Conservation (phyloP, 2,113 vertebrate species). For the Solenodon paradoxus region DNA sequence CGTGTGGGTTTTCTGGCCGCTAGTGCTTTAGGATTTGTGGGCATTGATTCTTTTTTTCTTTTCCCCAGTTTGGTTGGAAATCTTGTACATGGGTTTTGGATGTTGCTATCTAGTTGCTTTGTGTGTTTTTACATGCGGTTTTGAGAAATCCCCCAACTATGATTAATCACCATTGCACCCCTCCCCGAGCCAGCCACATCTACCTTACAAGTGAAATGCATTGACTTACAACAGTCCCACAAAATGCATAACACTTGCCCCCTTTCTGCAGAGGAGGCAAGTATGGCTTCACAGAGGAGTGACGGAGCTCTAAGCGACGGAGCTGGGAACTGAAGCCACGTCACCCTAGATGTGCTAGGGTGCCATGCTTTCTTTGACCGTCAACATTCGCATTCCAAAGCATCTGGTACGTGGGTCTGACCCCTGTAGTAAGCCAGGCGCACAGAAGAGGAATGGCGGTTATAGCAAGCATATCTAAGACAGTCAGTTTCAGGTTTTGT, state of each 20-base stretch:
- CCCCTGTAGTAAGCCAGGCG: background rate
- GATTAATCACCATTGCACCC: background rate
- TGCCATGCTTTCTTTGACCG: background rate
- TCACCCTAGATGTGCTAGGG: background rate
- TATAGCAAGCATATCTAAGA: background rate
- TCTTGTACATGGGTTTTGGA: background rate
- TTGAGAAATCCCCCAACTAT: background rate
- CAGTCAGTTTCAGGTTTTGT: background rate
- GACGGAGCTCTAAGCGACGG: background rate
- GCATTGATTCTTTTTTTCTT: background rate
- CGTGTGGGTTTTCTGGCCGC: background rate
- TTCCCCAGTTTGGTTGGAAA: background rate
- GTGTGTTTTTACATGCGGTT: background rate
- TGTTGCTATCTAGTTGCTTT: background rate
- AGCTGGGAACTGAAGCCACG: background rate
- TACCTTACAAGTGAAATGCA: background rate
- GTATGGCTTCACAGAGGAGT: background rate
- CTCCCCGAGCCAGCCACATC: background rate
- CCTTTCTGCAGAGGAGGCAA: background rate
- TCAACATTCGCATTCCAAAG: background rate
- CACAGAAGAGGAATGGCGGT: background rate
- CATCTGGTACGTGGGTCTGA: background rate
- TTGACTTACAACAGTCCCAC: background rate
- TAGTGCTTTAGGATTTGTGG: background rate
- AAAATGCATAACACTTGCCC: background rate